Percentiles rank a stretch among this genome's conserved stretches.
phyloP scores from a whole-genome alignment of 2,797 vertebrate species.

The Rhinoraja longicauda region DNA sequence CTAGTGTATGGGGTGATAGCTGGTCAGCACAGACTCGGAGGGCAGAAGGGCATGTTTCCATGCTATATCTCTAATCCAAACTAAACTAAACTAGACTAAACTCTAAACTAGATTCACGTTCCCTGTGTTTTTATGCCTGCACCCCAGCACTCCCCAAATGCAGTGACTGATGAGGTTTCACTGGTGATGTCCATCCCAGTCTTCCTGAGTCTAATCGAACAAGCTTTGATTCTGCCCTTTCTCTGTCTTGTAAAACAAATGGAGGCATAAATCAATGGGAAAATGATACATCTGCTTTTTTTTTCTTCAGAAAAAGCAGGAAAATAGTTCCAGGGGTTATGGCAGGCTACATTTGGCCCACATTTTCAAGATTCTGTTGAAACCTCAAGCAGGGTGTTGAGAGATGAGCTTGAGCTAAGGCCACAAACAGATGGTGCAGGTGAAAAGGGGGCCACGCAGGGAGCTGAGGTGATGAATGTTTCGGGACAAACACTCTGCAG shows the following conservation, averaged over 20 bases:
- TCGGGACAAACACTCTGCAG: background rate
- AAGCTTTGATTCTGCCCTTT: background rate
- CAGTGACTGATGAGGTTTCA: background rate
- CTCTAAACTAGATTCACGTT: background rate
- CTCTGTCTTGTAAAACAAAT: background rate
- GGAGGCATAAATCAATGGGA: constrained; percentile 18
- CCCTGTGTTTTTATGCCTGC: background rate
- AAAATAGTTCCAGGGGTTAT: background rate
- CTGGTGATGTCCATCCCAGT: background rate
- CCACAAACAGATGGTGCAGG: background rate
- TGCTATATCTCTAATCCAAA: too few species aligned
- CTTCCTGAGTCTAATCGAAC: background rate
- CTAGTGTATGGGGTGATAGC: too few species aligned
- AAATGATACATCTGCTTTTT: constrained; percentile 16
- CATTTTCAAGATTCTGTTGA: constrained; percentile 31
- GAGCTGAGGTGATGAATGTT: background rate
- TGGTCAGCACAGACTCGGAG: too few species aligned
- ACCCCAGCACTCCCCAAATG: background rate
- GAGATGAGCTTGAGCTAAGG: constrained; percentile 8
- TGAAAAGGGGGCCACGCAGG: background rate
- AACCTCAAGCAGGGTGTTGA: constrained; percentile 31
- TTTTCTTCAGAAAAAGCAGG: background rate
- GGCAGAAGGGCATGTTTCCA: too few species aligned
- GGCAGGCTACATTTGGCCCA: constrained; percentile 7
- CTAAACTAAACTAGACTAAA: too few species aligned